These are phyloP conservation scores for Lycodopsis pacificus DNA, from an alignment of 2,797 vertebrate species.

Conservation along the genomic window DNA sequence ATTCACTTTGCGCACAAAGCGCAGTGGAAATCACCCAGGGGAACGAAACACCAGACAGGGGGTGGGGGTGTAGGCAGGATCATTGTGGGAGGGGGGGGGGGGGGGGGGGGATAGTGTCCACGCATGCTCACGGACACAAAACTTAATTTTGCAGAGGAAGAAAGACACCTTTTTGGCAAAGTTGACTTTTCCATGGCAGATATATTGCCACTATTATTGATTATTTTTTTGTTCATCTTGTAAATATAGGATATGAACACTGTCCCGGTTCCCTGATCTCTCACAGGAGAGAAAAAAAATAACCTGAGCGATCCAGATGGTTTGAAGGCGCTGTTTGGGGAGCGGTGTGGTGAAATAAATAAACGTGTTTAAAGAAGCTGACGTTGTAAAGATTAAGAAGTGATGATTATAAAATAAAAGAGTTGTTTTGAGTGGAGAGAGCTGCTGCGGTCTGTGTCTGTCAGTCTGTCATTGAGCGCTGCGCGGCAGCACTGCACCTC, in stretches of 20 bases:
- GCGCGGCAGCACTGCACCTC: conserved; percentile 96
- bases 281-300: too few relatives aligned
- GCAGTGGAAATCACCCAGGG: conserved; percentile 84
- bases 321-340: neutral
- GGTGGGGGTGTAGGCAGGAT: conserved; percentile 58
- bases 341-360: too few relatives aligned
- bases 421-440: conserved; percentile 7
- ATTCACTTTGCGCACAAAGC: conserved; percentile 87
- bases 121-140: neutral
- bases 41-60: conserved; percentile 75
- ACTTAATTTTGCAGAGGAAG: neutral
- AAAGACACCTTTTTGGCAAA: neutral
- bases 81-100: conserved; percentile 60
- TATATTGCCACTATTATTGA: neutral
- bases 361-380: neutral
- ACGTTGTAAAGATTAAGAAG: neutral
- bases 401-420: neutral
- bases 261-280: neutral
- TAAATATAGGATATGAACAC: neutral
- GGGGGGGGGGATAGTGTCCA: conserved; percentile 63
- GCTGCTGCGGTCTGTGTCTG: conserved; percentile 15
- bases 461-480: conserved; percentile 85
- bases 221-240: neutral
- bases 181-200: neutral
- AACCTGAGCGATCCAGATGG: neutral